Percentiles rank a stretch among this genome's conserved stretches.
Conservation (phyloP, 2,113 vertebrate genomes). For the Genyomyrus donnyi region DNA sequence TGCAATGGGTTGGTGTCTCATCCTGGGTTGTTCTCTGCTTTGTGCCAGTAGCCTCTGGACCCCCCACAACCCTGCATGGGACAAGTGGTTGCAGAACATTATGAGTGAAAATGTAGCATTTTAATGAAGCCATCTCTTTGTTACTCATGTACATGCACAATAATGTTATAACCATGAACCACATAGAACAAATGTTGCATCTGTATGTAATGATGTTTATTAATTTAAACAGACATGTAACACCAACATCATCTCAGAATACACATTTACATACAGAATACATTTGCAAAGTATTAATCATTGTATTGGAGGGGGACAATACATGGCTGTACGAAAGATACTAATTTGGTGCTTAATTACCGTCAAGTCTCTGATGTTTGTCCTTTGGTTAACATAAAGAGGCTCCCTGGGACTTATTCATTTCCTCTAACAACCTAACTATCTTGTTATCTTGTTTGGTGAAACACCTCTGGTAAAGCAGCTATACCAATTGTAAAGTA, state of each 20-base stretch:
- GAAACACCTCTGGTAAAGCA: background rate
- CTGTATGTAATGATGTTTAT: conserved; percentile 1
- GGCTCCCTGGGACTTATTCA: background rate
- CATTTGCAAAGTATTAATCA: background rate
- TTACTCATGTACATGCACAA: background rate
- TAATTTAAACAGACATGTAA: background rate
- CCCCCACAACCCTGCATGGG: background rate
- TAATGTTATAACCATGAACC: background rate
- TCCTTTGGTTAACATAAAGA: background rate
- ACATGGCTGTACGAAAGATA: background rate
- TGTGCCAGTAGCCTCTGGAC: background rate
- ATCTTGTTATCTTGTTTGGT: background rate
- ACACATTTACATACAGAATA: background rate
- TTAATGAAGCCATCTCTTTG: background rate
- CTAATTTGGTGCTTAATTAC: background rate
- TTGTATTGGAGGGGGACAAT: background rate
- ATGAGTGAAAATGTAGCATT: background rate
- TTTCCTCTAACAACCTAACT: background rate
- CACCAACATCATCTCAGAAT: background rate
- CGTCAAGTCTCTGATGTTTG: background rate
- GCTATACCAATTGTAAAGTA: background rate
- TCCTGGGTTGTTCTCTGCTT: background rate
- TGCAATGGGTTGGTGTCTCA: background rate
- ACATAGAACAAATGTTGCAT: background rate
- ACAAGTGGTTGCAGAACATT: background rate